phyloP scores from a whole-genome alignment of 2,888 invertebrate species.

The Philaethria dido region DNA sequence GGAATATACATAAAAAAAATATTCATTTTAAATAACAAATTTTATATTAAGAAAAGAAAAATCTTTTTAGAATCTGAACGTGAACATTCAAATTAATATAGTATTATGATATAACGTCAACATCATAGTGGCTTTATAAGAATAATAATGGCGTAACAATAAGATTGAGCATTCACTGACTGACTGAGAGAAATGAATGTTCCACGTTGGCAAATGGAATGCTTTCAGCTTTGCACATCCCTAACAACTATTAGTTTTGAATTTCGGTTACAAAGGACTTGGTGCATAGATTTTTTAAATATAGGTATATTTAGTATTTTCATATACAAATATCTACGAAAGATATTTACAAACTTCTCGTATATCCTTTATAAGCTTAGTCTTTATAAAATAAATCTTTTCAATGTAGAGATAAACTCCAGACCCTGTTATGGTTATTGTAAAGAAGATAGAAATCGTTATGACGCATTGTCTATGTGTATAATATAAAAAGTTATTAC shows the following conservation, averaged over 20 bases:
- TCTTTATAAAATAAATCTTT: too few relatives aligned
- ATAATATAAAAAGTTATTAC: too few relatives aligned
- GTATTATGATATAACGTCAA: neutral
- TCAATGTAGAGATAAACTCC: too few relatives aligned
- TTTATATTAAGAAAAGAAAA: neutral
- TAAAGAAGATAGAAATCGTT: too few relatives aligned
- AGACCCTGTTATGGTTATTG: too few relatives aligned
- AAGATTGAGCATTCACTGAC: constrained; percentile 14
- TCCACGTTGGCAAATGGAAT: constrained; percentile 34
- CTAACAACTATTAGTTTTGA: constrained; percentile 37
- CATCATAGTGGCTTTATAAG: neutral
- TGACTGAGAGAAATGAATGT: constrained; percentile 31
- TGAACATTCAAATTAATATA: neutral
- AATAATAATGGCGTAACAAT: constrained; percentile 4
- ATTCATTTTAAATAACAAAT: too few relatives aligned
- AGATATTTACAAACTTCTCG: too few relatives aligned
- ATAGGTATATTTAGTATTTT: neutral
- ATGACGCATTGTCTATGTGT: too few relatives aligned
- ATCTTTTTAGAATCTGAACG: neutral
- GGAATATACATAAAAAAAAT: too few relatives aligned
- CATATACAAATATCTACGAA: neutral
- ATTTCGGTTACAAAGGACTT: constrained; percentile 28
- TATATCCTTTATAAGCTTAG: too few relatives aligned
- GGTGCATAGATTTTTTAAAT: neutral
- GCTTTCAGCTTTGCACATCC: constrained; percentile 37